phyloP scores from a whole-genome alignment of 2,113 vertebrate genomes.

The Picathartes gymnocephalus region DNA sequence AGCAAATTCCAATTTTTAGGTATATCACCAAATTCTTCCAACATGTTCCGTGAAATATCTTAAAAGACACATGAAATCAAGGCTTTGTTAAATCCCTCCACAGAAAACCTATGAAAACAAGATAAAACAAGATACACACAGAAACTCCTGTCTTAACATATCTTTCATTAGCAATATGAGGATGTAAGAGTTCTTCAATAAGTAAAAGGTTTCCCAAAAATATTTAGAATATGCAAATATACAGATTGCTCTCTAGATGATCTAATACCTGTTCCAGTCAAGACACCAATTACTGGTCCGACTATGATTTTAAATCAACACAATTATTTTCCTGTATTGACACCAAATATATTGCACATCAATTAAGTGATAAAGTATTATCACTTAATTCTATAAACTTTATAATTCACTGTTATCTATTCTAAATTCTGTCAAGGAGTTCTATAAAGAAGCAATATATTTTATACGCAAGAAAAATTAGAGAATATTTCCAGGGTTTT shows the following conservation, averaged over 20 bases:
- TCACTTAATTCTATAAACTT: neutral
- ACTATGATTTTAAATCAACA: neutral
- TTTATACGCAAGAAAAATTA: neutral
- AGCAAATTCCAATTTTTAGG: neutral
- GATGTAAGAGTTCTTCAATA: neutral
- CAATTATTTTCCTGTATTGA: neutral
- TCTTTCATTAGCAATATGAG: neutral
- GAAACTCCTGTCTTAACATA: neutral
- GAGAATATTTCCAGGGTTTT: neutral
- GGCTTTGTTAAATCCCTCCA: neutral
- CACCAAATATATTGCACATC: neutral
- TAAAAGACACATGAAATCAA: neutral
- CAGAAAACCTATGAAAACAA: neutral
- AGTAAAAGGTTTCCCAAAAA: neutral
- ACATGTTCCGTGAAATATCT: neutral
- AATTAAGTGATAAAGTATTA: neutral
- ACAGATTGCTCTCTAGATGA: neutral
- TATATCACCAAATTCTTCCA: neutral
- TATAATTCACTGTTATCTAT: neutral
- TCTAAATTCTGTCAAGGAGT: neutral
- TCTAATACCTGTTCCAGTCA: neutral
- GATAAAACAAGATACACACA: neutral
- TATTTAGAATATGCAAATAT: slow-evolving; percentile 1
- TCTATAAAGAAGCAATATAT: neutral
- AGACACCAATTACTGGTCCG: neutral